Conservation (phyloP, 2,888 invertebrate genomes). For the Lycia hirtaria region DNA sequence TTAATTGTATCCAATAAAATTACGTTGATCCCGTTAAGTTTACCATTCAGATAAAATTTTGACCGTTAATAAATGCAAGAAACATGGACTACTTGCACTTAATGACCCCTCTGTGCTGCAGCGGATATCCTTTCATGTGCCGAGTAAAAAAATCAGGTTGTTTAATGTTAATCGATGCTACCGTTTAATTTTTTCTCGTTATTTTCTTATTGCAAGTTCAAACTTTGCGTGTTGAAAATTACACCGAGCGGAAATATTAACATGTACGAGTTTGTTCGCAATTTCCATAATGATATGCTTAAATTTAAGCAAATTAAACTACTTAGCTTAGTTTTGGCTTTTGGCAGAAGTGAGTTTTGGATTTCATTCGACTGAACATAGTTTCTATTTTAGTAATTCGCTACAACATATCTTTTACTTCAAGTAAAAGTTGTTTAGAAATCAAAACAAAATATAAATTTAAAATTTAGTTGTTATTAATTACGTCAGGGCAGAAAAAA, state of each 20-base stretch:
- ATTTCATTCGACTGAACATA: constrained; percentile 16
- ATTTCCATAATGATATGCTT: constrained; percentile 57
- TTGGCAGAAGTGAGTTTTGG: constrained; percentile 30
- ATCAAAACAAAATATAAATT: no score
- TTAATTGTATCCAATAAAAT: background rate
- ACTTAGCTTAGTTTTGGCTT: constrained; percentile 41
- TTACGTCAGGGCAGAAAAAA: no score
- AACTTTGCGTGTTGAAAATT: constrained; percentile 79
- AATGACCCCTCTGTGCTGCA: constrained; percentile 71
- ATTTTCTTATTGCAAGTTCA: constrained; percentile 46
- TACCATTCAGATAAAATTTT: constrained; percentile 42
- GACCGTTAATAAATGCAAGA: constrained; percentile 46
- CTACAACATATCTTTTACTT: background rate
- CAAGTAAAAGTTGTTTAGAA: background rate
- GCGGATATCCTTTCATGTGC: constrained; percentile 81
- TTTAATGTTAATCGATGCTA: constrained; percentile 64
- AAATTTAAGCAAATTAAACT: constrained; percentile 55
- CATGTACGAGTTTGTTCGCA: constrained; percentile 43
- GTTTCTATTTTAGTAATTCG: background rate
- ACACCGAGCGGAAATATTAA: constrained; percentile 56
- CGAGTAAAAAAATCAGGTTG: constrained; percentile 64
- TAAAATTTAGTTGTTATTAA: no score
- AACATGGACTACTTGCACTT: constrained; percentile 61
- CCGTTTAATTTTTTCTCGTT: constrained; percentile 61
- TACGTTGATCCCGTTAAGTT: constrained; percentile 35